These are phyloP conservation scores for Drosophila lacteicornis DNA, from an alignment of 1,140 invertebrate genomes.

Conservation along the genomic window DNA sequence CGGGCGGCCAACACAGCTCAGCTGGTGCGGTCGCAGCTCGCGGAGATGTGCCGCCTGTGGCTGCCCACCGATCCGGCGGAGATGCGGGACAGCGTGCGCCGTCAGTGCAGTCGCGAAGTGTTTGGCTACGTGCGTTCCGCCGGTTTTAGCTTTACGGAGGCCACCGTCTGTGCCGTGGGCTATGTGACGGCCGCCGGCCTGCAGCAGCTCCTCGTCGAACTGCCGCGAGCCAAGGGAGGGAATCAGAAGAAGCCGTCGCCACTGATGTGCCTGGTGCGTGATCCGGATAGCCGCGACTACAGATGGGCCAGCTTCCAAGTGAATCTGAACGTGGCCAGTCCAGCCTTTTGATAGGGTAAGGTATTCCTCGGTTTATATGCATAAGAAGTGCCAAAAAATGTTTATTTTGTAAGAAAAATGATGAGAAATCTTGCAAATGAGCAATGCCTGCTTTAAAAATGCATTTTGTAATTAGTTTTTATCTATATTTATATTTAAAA, in stretches of 20 bases:
- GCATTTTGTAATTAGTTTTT: not conserved
- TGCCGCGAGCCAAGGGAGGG: slow-evolving; percentile 18
- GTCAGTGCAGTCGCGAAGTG: slow-evolving; percentile 88
- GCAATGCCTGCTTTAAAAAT: too few relatives aligned
- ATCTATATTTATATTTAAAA: not conserved
- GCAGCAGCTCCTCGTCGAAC: not conserved
- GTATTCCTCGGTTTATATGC: not conserved
- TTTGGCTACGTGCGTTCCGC: slow-evolving; percentile 91
- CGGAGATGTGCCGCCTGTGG: slow-evolving; percentile 89
- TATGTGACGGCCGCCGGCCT: slow-evolving; percentile 88
- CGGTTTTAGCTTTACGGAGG: slow-evolving; percentile 89
- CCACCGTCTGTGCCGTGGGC: slow-evolving; percentile 88
- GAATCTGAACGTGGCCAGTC: slow-evolving; percentile 54
- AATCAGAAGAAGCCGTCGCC: not conserved
- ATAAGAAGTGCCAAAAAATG: not conserved
- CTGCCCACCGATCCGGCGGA: slow-evolving; percentile 86
- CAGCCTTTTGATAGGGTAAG: not conserved
- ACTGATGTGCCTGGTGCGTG: slow-evolving; percentile 85
- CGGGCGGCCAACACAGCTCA: slow-evolving; percentile 77
- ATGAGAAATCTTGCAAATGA: not conserved
- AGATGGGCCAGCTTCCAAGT: slow-evolving; percentile 85
- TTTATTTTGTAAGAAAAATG: not conserved
- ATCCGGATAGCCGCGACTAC: slow-evolving; percentile 85
- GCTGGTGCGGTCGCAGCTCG: slow-evolving; percentile 86
- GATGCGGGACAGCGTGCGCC: slow-evolving; percentile 86